phyloP scores from a whole-genome alignment of 2,113 vertebrate species.

The Lagopus muta region DNA sequence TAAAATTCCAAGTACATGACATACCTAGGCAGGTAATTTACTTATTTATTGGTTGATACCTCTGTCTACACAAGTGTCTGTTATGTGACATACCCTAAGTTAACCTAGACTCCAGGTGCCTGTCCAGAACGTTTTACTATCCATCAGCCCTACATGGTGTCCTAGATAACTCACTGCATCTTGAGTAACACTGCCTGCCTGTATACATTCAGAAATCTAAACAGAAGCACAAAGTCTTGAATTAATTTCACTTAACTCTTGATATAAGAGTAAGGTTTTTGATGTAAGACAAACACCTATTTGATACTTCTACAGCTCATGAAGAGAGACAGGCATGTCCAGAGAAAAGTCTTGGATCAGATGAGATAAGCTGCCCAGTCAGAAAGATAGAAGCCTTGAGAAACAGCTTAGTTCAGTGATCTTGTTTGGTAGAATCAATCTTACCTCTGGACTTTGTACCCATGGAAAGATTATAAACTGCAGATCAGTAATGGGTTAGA shows the following conservation, averaged over 20 bases:
- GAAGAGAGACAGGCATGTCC: neutral
- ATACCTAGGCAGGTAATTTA: neutral
- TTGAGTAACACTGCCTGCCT: neutral
- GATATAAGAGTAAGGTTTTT: neutral
- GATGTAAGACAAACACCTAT: neutral
- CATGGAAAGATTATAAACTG: neutral
- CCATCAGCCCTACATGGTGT: neutral
- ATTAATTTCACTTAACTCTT: neutral
- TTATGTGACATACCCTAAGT: neutral
- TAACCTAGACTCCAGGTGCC: neutral
- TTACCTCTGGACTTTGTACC: neutral
- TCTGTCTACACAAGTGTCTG: neutral
- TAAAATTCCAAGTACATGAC: neutral
- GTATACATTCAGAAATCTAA: neutral
- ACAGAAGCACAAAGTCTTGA: neutral
- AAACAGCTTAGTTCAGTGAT: neutral
- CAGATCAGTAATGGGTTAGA: neutral
- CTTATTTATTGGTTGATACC: neutral
- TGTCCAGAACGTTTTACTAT: neutral
- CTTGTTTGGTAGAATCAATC: neutral
- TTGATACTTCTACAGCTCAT: neutral
- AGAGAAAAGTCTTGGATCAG: neutral
- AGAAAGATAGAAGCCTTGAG: neutral
- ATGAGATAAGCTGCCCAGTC: neutral
- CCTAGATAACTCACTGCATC: neutral